Percentiles rank a stretch among this genome's conserved stretches.
phyloP scores from a whole-genome alignment of 2,113 vertebrate genomes.

The Stigmatopora nigra region DNA sequence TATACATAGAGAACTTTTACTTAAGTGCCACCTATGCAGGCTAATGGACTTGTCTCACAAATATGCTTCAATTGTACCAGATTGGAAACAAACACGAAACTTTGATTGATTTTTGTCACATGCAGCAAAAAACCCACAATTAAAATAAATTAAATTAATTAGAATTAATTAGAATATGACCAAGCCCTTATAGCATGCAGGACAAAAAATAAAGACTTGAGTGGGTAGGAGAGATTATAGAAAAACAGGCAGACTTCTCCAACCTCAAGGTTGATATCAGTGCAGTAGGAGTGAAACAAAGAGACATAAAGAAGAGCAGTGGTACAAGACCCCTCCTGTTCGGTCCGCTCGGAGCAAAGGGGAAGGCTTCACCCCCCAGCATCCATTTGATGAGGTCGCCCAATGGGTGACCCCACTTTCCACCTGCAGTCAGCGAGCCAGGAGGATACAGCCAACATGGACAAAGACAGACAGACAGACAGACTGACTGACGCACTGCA shows the following conservation, averaged over 20 bases:
- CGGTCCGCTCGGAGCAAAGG: conserved; percentile 44
- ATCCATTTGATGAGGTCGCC: conserved; percentile 61
- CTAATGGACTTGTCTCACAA: neutral
- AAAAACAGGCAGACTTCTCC: conserved; percentile 51
- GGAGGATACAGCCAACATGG: conserved; percentile 55
- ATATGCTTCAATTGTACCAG: neutral
- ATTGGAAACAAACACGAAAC: neutral
- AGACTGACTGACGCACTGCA: conserved; percentile 71
- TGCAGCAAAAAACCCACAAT: no score
- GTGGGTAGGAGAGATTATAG: conserved; percentile 24
- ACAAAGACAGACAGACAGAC: conserved; percentile 66
- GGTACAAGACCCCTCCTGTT: conserved; percentile 58
- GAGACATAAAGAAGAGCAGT: conserved; percentile 44
- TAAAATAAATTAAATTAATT: no score
- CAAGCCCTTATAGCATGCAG: conserved; percentile 49
- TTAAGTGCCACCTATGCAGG: no score
- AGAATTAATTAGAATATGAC: no score
- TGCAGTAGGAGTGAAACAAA: conserved; percentile 42
- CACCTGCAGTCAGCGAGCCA: conserved; percentile 54
- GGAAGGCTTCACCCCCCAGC: conserved; percentile 41
- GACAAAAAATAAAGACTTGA: conserved; percentile 11
- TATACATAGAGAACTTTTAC: no score
- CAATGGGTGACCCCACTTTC: conserved; percentile 49
- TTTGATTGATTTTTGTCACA: neutral
- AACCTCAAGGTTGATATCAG: conserved; percentile 54